These are phyloP conservation scores for Megaptera novaeangliae DNA, from an alignment of 2,113 vertebrate species.

Conservation along the genomic window DNA sequence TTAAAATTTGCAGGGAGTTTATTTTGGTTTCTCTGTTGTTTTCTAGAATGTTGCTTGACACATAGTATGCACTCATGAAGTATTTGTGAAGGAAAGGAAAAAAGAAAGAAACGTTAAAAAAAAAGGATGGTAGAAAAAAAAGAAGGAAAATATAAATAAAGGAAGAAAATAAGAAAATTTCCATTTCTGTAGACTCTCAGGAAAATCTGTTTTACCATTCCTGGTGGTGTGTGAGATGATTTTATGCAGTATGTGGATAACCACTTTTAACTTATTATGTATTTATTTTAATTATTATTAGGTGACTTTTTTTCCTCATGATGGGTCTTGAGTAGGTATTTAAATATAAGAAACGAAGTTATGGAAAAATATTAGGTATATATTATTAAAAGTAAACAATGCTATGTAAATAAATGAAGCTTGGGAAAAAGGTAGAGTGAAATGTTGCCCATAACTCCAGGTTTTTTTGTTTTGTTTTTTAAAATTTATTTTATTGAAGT, in stretches of 20 bases:
- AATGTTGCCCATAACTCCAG: neutral
- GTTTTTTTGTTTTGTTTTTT: neutral
- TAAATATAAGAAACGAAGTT: neutral
- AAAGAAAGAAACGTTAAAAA: neutral
- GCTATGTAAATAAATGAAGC: neutral
- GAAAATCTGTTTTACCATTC: neutral
- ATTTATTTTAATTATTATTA: neutral
- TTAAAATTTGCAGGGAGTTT: neutral
- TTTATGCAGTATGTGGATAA: neutral
- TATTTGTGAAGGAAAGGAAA: neutral
- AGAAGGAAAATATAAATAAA: neutral
- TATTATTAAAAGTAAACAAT: neutral
- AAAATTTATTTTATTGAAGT: neutral
- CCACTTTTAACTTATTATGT: neutral
- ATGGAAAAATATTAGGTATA: neutral
- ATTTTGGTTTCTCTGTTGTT: neutral
- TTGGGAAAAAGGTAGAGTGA: neutral
- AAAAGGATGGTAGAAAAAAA: neutral
- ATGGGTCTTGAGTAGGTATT: neutral
- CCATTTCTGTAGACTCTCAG: neutral
- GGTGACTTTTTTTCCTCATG: neutral
- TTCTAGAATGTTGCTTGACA: neutral
- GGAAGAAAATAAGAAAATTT: neutral
- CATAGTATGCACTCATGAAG: neutral
- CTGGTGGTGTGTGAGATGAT: neutral